Base-by-base conservation (phyloP, 2,888 invertebrate genomes). In the Formica aserva region DNA sequence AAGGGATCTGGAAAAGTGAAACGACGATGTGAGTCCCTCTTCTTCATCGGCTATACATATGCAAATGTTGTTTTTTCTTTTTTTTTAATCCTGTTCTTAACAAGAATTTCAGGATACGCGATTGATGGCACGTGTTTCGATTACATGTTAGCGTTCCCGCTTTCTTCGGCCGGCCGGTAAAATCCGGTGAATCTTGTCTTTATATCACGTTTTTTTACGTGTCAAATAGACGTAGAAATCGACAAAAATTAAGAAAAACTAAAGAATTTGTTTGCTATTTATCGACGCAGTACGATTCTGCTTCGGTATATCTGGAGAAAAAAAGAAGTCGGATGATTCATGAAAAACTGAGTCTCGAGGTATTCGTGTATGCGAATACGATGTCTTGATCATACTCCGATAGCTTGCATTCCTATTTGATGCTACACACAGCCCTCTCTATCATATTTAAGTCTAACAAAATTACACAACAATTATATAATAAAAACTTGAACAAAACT, bases 81-180 rank as follows among this genome's bases (percentile, higher is more conserved):
- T 22, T 26, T 22, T 63, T 45, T 75, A 45, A 75, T 48, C 15
- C 11, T 4, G 1, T 41, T 11, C 13, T 55, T 8, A 13, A 35
- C 26, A 15, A n/a, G n/a, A 52, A 3, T 8, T 48, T 18, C 11
- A 15, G 22, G 15, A 45, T n/a, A 3, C n/a, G 18, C n/a, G 41
- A 63, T 55, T 52, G 26, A 57, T 35, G 78, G 8, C 78, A 80
- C 78, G 78, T 80, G 78, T 72, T 72, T n/a, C 22, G 22, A 60
- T 41, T 57, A 71, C 32, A 22, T 41, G 57, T 22, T 67, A 29
- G 38, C 55, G 67, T 71, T 78, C 78, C 69, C 78, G 78, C 78
- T 71, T 69, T 57, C 35, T 22, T n/a, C 26, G 15, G 8, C 78
- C 78, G 78, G 72, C 60, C 71, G 71, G 57, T n/a, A 60, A 55